Evolutionary conservation across 2,797 vertebrate genomes (phyloP).

Genomic region (Artibeus jamaicensis): DNA sequence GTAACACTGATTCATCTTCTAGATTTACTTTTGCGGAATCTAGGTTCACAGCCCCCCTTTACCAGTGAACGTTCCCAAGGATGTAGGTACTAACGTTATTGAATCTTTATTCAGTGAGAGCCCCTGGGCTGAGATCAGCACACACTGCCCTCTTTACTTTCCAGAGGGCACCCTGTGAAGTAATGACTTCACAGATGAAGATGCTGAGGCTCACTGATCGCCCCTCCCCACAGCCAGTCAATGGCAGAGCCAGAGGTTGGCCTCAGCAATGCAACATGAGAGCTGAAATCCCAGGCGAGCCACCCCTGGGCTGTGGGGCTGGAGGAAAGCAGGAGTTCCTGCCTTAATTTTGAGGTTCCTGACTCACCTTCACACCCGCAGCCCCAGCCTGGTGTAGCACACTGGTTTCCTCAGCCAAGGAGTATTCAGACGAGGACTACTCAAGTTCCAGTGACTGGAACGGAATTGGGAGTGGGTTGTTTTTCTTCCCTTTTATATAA

Average conservation of each 20-base stretch:
- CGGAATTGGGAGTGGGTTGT: background rate
- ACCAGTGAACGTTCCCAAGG: background rate
- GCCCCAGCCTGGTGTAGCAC: too few relatives aligned
- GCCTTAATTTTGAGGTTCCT: background rate
- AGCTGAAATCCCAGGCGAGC: background rate
- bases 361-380: background rate
- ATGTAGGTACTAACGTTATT: background rate
- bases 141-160: background rate
- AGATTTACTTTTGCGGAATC: background rate
- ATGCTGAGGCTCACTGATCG: background rate
- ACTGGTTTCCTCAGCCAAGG: background rate
- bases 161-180: too few relatives aligned
- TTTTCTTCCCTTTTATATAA: background rate
- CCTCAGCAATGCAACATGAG: background rate
- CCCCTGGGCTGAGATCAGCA: accelerated
- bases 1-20: background rate
- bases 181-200: background rate
- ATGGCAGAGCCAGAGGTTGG: background rate
- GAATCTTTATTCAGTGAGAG: background rate
- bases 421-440: background rate
- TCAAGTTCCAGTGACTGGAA: background rate
- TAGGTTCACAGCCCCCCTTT: background rate
- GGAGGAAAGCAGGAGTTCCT: background rate
- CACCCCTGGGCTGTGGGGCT: background rate
- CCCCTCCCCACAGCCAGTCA: background rate